Percentiles rank a stretch among this genome's conserved stretches.
Evolutionary conservation across 2,113 vertebrate genomes (phyloP).

Genomic region (Psettodes erumei): DNA sequence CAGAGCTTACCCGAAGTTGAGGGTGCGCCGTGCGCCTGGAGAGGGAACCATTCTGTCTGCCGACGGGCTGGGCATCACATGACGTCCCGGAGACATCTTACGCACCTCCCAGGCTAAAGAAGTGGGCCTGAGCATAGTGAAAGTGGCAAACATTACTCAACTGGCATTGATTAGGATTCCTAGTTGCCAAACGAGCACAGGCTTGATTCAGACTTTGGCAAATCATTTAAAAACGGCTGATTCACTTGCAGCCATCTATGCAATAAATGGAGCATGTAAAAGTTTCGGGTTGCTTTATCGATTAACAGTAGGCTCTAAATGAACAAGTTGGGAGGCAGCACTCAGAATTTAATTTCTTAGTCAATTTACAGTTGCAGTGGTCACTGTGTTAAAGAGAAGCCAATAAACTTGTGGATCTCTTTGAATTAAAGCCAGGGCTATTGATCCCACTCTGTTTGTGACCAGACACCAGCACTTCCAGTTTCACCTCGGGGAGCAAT

Average conservation of each 20-base stretch:
- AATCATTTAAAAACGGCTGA: slow-evolving; percentile 38
- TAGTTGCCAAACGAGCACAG: slow-evolving; percentile 15
- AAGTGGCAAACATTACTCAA: slow-evolving; percentile 3
- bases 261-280: slow-evolving; percentile 48
- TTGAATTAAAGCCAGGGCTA: slow-evolving; percentile 76
- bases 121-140: slow-evolving; percentile 87
- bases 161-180: slow-evolving; percentile 5
- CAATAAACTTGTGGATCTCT: slow-evolving; percentile 75
- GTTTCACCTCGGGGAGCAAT: slow-evolving; percentile 53
- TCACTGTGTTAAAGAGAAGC: slow-evolving; percentile 77
- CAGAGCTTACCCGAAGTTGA: slow-evolving; percentile 91
- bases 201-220: slow-evolving; percentile 31
- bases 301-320: slow-evolving; percentile 63
- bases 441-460: slow-evolving; percentile 71
- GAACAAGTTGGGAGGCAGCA: slow-evolving; percentile 54
- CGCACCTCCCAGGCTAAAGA: slow-evolving; percentile 98
- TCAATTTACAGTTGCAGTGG: slow-evolving; percentile 77
- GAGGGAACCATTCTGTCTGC: slow-evolving; percentile 91
- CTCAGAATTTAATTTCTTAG: slow-evolving; percentile 71
- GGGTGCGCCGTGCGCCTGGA: slow-evolving; percentile 88
- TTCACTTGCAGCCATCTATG: slow-evolving; percentile 39
- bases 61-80: slow-evolving; percentile 93
- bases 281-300: slow-evolving; percentile 60
- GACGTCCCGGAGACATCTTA: slow-evolving; percentile 98
- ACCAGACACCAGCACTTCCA: slow-evolving; percentile 57